Evolutionary conservation across 2,113 vertebrate species (phyloP), one percentile per base, ranked within the genome.

Genomic region (Salvelinus sp.): DNA sequence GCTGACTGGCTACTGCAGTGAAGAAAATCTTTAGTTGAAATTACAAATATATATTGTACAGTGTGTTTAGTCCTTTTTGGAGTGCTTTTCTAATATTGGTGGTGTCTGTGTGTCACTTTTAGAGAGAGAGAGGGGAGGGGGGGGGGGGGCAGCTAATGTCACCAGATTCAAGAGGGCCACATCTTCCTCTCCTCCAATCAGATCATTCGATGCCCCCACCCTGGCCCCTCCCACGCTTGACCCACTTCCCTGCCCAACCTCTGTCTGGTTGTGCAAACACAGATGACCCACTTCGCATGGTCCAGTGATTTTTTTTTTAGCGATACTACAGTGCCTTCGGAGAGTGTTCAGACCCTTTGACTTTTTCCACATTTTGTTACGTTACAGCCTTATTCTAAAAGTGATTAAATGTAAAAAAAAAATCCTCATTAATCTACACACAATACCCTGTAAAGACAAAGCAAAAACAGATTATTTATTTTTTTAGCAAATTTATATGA

Each of bases 251-350:
- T 82, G 78, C 80, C 81, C 50, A 16, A 54, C 12, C 73, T 83
- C 69, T 9, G 23, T 80, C 57, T 10, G 2, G 76, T 79, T 83
- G 80, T 69, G 47, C 74, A 85, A 86, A 89, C 85, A 84, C 84
- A 83, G 77, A 83, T 84, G 84, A 88, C 88, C 90, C 79, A 88
- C 76, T 88, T 88, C 81, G 44, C 70, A 25, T 48, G 47, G 62
- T 80, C 48, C 20, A 6, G 54, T 12, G 0, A 27, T 27, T 27
- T 27, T 2, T 27, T 27, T 2, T 44, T 0, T 9, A 44, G 38
- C 2, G 38, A 12, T 44, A 44, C 38, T 44, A 44, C 38, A 44
- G 9, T 44, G 7, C 38, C 9, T 44, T 44, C 0, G 38, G 38
- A 44, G 9, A 44, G 9, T 44, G 9, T 44, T 44, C 9, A 44